Base-by-base conservation (phyloP, 2,113 vertebrate genomes). In the Cinclus mexicanus region DNA sequence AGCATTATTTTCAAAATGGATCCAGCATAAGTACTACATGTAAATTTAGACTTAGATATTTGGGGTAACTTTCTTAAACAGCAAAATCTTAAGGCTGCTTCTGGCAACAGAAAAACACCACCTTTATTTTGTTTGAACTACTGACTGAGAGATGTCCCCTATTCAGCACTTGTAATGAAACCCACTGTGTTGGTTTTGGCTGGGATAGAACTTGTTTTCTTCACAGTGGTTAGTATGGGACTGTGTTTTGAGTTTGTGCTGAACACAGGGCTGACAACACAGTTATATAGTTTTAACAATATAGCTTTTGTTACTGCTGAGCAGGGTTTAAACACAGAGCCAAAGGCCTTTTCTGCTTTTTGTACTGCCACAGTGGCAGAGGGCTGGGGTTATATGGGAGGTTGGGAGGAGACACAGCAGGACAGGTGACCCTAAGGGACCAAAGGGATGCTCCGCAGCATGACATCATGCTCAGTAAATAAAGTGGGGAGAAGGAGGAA, bases 11-110 rank as follows among this genome's bases (percentile, higher is more conserved):
- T 57, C n/a, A 80, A 77, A 92, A 90, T 0, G 14, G 46, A 49
- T 64, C 63, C 5, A n/a, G 49, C 5, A 0, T 37, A 76, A 76
- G 17, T 52, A 64, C 39, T 35, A 28, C 6, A 9, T 0, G 0
- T 61, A 88, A 72, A 44, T 68, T 68, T 61, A 83, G 35, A 68
- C 15, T 72, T 44, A 46, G 5, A 67, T 59, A 71, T 50, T 57
- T 26, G 12, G 10, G 8, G 7, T 60, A 53, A 69, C 24, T 83
- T 72, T 52, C 23, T n/a, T 28, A 25, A 71, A 25, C 2, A 71
- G 24, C 12, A 72, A 91, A 96, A 89, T 44, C 41, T 31, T 63
- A 86, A 31, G 19, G 37, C 22, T 72, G 46, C 22, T 64, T 87
- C 53, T 49, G 22, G 49, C 28, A 83, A 64, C 17, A 67, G 41